phyloP scores from a whole-genome alignment of 2,113 vertebrate species.

The Cebus imitator region DNA sequence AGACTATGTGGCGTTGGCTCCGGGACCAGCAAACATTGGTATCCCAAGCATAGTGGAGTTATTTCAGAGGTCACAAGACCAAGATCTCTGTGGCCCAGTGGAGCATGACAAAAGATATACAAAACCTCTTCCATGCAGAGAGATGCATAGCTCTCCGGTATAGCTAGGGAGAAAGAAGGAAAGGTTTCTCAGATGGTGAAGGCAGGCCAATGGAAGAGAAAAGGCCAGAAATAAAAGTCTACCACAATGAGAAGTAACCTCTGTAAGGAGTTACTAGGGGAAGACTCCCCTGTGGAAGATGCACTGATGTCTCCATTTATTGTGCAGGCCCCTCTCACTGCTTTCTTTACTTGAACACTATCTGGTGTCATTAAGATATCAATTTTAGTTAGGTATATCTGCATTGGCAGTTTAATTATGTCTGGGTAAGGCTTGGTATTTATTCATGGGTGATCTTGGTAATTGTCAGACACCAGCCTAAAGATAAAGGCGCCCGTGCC shows the following conservation, averaged over 20 bases:
- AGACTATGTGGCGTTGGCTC: neutral
- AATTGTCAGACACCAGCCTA: conserved; percentile 81
- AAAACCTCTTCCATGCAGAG: neutral
- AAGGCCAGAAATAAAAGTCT: neutral
- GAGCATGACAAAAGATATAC: neutral
- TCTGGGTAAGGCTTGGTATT: conserved; percentile 82
- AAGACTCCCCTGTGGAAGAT: rapidly evolving
- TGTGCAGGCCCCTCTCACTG: neutral
- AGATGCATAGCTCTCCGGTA: neutral
- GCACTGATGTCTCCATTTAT: neutral
- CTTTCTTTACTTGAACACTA: conserved; percentile 78
- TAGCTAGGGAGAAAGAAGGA: neutral
- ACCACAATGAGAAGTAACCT: neutral
- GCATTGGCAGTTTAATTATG: conserved; percentile 87
- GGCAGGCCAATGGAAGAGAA: neutral
- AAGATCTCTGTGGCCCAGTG: neutral
- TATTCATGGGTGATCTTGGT: conserved; percentile 80
- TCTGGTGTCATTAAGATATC: conserved; percentile 87
- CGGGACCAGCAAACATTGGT: rapidly evolving
- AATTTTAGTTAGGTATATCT: conserved; percentile 85
- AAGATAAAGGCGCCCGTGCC: conserved; percentile 78
- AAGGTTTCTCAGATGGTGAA: neutral
- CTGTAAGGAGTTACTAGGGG: neutral
- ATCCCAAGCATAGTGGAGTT: neutral
- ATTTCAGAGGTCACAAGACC: neutral